These are phyloP conservation scores for Panagrolaimus sp. DNA, from an alignment of 1,140 invertebrate genomes.

Conservation along the genomic window DNA sequence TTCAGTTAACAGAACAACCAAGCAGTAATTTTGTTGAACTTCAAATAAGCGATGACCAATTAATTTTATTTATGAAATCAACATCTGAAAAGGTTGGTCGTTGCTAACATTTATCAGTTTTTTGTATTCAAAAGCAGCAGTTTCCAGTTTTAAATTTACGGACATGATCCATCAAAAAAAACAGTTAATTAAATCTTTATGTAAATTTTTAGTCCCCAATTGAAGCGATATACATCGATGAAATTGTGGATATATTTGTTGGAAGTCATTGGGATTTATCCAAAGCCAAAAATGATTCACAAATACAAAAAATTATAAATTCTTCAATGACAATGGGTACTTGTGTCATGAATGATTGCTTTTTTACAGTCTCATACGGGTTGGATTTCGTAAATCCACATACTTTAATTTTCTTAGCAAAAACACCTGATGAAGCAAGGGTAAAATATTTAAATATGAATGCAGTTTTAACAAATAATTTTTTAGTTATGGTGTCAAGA, in stretches of 20 bases:
- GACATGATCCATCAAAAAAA: too few relatives aligned
- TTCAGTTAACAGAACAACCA: slow-evolving; percentile 35
- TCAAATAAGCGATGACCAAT: slow-evolving; percentile 37
- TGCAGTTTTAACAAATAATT: background rate
- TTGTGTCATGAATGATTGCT: slow-evolving; percentile 24
- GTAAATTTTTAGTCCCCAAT: background rate
- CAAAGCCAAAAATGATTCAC: slow-evolving; percentile 28
- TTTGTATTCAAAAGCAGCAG: background rate
- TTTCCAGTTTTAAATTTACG: too few relatives aligned
- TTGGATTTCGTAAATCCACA: slow-evolving; percentile 41
- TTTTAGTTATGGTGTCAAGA: slow-evolving; percentile 25
- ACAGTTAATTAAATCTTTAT: too few relatives aligned
- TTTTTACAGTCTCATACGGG: slow-evolving; percentile 36
- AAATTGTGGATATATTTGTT: slow-evolving; percentile 44
- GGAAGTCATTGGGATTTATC: slow-evolving; percentile 24
- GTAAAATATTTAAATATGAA: slow-evolving; percentile 16
- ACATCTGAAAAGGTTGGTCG: slow-evolving; percentile 27
- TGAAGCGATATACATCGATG: slow-evolving; percentile 37
- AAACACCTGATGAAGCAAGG: slow-evolving; percentile 33
- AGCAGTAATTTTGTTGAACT: slow-evolving; percentile 33
- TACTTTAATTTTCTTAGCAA: slow-evolving; percentile 39
- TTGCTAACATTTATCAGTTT: background rate
- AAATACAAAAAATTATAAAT: slow-evolving; percentile 24
- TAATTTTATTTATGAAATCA: slow-evolving; percentile 27
- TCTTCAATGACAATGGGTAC: slow-evolving; percentile 22